A percentile compares a stretch with the other conserved stretches of the same genome.
Conservation (phyloP, 1,140 invertebrate species). For the Patella vulgata region DNA sequence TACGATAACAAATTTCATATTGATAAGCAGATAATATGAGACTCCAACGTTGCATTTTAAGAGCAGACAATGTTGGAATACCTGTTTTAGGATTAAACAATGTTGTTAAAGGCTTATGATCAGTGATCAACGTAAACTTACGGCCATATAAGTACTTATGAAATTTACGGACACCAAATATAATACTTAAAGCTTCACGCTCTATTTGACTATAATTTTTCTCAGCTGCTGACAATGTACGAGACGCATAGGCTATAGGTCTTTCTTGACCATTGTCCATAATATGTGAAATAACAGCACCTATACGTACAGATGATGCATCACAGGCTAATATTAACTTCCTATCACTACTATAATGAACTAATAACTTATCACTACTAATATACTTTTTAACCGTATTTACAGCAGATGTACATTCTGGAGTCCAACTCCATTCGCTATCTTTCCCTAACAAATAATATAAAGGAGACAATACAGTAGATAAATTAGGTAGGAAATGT, state of each 20-base stretch:
- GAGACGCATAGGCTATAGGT: constrained; percentile 60
- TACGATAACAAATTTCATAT: constrained; percentile 39
- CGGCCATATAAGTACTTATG: constrained; percentile 64
- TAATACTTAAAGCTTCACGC: constrained; percentile 64
- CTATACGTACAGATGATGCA: constrained; percentile 25
- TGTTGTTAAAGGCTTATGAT: constrained; percentile 58
- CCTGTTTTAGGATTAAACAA: constrained; percentile 58
- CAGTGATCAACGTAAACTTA: constrained; percentile 47
- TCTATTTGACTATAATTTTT: constrained; percentile 66
- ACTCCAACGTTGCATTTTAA: constrained; percentile 41
- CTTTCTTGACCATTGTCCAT: constrained; percentile 28
- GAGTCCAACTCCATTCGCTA: constrained; percentile 7
- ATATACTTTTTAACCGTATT: constrained; percentile 46
- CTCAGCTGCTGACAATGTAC: constrained; percentile 59
- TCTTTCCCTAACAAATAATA: constrained; percentile 9
- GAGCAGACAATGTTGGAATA: constrained; percentile 55
- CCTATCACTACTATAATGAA: constrained; percentile 22
- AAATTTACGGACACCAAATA: constrained; percentile 63
- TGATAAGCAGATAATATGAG: constrained; percentile 36
- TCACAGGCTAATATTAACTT: constrained; percentile 22
- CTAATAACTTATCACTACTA: too few relatives aligned
- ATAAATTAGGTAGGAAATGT: constrained; percentile 22
- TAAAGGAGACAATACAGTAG: constrained; percentile 8
- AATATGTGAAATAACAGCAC: constrained; percentile 34
- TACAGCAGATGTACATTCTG: constrained; percentile 8